Evolutionary conservation across 2,113 vertebrate genomes (phyloP), one percentile per base, ranked within the genome.

Genomic region (Anseranas semipalmata): DNA sequence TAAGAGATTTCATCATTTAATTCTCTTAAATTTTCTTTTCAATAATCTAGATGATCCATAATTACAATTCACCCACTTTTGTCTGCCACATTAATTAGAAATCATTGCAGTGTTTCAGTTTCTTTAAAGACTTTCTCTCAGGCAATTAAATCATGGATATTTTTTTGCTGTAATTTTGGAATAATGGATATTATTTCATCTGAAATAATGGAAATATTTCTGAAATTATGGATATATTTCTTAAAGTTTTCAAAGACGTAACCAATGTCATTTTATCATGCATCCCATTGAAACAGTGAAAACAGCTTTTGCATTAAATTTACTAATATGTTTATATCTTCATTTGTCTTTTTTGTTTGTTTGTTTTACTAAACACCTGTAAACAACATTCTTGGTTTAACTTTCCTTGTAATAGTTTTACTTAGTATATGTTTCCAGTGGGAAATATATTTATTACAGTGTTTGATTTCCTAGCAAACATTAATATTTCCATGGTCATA

Each of bases 21-120:
- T 94, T 70, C 2, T 84, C 78, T 94, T 91, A 74, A 60, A 77
- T 93, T 91, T 77, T 85, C 65, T 90, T 92, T 92, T 87, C 59
- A 90, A 10, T 82, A 89, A 83, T 87, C 85, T 89, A 75, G 63
- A 87, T 77, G 71, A 92, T 78, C 96, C 82, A 89, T 93, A 96
- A 91, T 71, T 94, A 59, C 17, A 94, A 70, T 59, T 77, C 32
- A 39, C 41, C 53, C 3, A 27, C 73, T 94, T 95, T 92, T 92
- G 60, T 81, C 63, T 94, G 14, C 45, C 80, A 79, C 6, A 19
- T 80, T 91, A 96, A 95, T 94, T 95, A 90, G 2, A 9, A 87
- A 92, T 62, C 48, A 32, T 87, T 89, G 4, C 30, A 78, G 12
- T 37, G 30, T 97, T 74, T 66, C 77, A 93, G 32, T 75, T 87